Evolutionary conservation across 2,888 invertebrate species (phyloP).

Genomic region (Merodon equestris): DNA sequence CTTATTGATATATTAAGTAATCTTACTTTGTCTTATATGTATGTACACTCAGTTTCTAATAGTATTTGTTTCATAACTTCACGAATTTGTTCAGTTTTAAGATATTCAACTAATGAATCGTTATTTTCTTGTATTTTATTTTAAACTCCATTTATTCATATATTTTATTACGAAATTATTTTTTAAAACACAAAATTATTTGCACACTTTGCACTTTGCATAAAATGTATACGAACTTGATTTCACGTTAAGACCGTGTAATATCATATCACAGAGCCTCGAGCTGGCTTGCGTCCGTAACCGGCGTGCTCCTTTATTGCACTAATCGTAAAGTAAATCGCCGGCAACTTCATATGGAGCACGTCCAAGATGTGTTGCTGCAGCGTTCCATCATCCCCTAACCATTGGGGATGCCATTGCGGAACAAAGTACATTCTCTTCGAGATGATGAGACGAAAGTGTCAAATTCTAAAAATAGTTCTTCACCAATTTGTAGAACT

Average conservation of each 20-base stretch:
- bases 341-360: slow-evolving; percentile 45
- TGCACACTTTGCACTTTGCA: slow-evolving; percentile 9
- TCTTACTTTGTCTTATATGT: no score
- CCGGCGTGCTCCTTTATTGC: slow-evolving; percentile 49
- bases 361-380: slow-evolving; percentile 14
- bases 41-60: no score
- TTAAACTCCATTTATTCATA: not conserved
- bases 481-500: slow-evolving; percentile 50
- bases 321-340: slow-evolving; percentile 51
- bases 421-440: slow-evolving; percentile 55
- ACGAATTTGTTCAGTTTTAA: no score
- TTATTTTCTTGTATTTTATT: no score
- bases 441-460: slow-evolving; percentile 53
- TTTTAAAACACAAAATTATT: slow-evolving; percentile 22
- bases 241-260: no score
- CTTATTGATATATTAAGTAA: no score
- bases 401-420: slow-evolving; percentile 41
- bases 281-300: slow-evolving; percentile 12
- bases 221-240: no score
- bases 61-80: no score
- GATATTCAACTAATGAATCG: no score
- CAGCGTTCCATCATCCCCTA: slow-evolving; percentile 56
- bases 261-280: no score
- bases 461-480: slow-evolving; percentile 66
- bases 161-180: not conserved